Evolutionary conservation across 2,797 vertebrate species (phyloP).

Genomic region (Chrysocyon brachyurus): DNA sequence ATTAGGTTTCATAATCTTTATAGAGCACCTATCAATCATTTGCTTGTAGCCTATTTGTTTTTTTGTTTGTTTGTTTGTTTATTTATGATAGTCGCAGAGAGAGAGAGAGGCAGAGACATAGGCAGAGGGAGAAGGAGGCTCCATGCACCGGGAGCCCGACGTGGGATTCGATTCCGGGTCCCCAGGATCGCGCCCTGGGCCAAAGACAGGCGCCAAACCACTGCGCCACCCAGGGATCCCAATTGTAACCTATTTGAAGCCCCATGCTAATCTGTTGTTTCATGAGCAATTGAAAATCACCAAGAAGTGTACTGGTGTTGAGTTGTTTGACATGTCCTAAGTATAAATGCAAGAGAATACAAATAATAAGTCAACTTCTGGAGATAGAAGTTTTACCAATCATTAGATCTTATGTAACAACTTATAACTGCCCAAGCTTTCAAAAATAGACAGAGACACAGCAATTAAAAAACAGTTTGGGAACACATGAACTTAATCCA

Average conservation of each 20-base stretch:
- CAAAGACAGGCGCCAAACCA: no score
- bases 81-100: no score
- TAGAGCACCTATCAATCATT: constrained; percentile 11
- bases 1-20: neutral
- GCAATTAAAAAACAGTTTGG: constrained; percentile 66
- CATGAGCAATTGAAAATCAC: constrained; percentile 54
- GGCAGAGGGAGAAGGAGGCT: no score
- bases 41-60: neutral
- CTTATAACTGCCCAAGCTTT: constrained; percentile 56
- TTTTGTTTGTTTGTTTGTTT: no score
- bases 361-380: constrained; percentile 53
- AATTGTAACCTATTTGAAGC: neutral
- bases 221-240: no score
- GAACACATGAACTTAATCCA: constrained; percentile 63
- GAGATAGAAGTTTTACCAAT: constrained; percentile 44
- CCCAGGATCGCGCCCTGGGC: no score
- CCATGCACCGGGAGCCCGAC: no score
- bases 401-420: constrained; percentile 70
- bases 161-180: no score
- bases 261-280: neutral
- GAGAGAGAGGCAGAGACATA: no score
- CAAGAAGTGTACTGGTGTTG: neutral
- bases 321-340: constrained; percentile 53
- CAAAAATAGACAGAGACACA: constrained; percentile 65
- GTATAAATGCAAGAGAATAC: constrained; percentile 57